Conservation (phyloP, 2,797 vertebrate genomes). For the Sarcoramphus papa region DNA sequence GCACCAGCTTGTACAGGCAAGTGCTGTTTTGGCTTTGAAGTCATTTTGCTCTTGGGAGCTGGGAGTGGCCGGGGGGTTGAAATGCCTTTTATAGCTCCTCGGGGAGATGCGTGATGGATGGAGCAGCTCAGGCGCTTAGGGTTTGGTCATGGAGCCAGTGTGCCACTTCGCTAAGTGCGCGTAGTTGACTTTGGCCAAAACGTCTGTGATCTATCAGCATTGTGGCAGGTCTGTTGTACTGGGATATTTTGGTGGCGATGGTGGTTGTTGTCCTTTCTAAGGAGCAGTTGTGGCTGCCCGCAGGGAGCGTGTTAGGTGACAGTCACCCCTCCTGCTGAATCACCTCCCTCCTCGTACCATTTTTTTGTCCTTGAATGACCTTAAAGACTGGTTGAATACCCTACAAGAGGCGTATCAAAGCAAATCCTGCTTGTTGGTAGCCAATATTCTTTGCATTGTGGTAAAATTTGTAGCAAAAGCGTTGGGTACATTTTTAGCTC, state of each 20-base stretch:
- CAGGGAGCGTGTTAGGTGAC: neutral
- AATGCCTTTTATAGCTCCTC: neutral
- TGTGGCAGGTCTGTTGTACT: neutral
- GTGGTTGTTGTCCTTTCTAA: neutral
- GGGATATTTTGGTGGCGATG: neutral
- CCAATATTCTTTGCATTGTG: neutral
- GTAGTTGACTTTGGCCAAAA: neutral
- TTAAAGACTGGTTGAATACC: neutral
- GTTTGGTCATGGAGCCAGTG: neutral
- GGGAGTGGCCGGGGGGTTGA: neutral
- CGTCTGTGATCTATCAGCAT: neutral
- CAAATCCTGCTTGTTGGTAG: neutral
- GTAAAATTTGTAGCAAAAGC: neutral
- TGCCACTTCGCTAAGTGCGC: neutral
- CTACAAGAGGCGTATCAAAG: neutral
- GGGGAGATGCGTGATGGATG: neutral
- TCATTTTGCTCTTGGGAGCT: neutral
- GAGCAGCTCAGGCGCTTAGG: neutral
- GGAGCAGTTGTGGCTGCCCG: neutral
- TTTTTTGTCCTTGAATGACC: neutral
- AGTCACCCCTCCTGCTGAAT: neutral
- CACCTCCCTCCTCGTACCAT: neutral
- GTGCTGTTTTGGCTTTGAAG: neutral
- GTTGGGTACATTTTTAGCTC: neutral
- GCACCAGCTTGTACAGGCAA: neutral